Evolutionary conservation across 2,113 vertebrate genomes (phyloP), one percentile per base, ranked within the genome.

Genomic region (Channa maculata): DNA sequence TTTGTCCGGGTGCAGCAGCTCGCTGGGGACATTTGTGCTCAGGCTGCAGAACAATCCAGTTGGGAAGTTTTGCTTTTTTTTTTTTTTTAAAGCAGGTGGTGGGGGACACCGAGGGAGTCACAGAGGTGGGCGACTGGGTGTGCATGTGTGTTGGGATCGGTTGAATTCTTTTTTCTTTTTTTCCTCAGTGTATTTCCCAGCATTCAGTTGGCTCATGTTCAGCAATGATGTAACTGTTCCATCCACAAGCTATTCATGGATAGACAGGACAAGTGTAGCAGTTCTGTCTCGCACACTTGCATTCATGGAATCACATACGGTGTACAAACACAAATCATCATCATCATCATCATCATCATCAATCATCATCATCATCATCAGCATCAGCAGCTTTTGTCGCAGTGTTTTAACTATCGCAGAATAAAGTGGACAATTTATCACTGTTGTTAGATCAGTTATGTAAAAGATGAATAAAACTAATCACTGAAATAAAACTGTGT

Each of bases 191-290:
- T 71, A 10, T 81, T 86, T 82, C 80, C 70, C 78, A 87, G 67
- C 78, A 74, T 83, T 79, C 52, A 76, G 14, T 79, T 84, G 84
- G 88, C 83, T 37, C 38, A 39, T 24, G 75, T 80, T 82, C 77
- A 88, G 45, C n/a, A 5, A 73, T 91, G 83, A 91, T 84, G 82
- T 90, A 87, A 89, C 76, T 71, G 65, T 69, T 44, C 76, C 74
- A 59, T 82, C 67, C 52, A 64, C 46, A 62, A 65, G 75, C 76
- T 67, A 33, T 69, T 76, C 74, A 74, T 50, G 57, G 13, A 33
- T 34, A 46, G 12, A 24, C 24, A 53, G 65, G 45, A 77, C 37
- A 55, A 62, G 55, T 24, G 46, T 49, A 65, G 63, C 48, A 54
- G 70, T 46, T 38, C 49, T 44, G 54, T 65, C 45, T 34, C 39